Percentiles rank a stretch among this genome's conserved stretches.
phyloP scores from a whole-genome alignment of 1,140 invertebrate species.

The Saccostrea glomerata region DNA sequence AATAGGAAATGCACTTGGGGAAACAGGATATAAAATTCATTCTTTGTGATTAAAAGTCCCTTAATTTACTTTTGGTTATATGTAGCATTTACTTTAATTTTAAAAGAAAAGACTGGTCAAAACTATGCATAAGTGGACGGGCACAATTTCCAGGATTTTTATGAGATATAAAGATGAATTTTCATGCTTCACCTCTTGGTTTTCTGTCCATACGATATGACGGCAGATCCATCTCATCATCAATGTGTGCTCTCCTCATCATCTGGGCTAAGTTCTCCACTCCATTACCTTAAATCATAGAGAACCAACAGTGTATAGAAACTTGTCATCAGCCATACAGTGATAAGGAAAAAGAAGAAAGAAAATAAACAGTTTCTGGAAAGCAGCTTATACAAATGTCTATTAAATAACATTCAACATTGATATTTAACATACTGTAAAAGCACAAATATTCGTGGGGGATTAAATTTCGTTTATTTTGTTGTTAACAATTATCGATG shows the following conservation, averaged over 20 bases:
- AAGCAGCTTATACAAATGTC: too few relatives aligned
- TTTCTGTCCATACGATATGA: slow-evolving; percentile 59
- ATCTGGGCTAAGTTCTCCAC: background rate
- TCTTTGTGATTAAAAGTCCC: too few relatives aligned
- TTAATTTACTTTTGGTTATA: background rate
- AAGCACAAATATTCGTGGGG: too few relatives aligned
- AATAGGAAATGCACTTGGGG: background rate
- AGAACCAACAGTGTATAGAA: background rate
- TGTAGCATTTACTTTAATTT: background rate
- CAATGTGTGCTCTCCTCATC: slow-evolving; percentile 6
- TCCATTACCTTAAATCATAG: background rate
- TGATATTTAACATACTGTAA: too few relatives aligned
- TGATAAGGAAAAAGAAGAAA: too few relatives aligned
- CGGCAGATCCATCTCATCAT: slow-evolving; percentile 52
- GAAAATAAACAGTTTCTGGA: too few relatives aligned
- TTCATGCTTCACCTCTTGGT: slow-evolving; percentile 57
- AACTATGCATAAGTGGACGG: background rate
- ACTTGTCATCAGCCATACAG: background rate
- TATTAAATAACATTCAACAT: too few relatives aligned
- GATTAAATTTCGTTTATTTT: too few relatives aligned
- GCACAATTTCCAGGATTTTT: background rate
- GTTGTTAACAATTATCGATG: too few relatives aligned
- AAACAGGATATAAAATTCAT: background rate
- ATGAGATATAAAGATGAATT: background rate
- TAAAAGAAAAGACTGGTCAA: background rate